Percentiles rank a stretch among this genome's conserved stretches.
Conservation (phyloP, 2,797 vertebrate species). For the Remorina albescens region DNA sequence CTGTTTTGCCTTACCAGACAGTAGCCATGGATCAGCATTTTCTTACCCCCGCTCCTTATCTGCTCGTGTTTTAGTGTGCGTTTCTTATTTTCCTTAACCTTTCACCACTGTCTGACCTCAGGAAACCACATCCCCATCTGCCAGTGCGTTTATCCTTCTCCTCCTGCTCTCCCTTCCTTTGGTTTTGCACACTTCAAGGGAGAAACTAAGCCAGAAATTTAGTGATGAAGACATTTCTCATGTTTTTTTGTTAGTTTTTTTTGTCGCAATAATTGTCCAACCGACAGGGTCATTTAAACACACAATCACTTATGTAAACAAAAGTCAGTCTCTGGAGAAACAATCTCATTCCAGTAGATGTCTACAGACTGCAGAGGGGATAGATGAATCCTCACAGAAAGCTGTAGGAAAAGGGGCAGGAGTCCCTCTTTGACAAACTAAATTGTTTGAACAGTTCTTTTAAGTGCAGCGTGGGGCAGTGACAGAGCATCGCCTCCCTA, state of each 20-base stretch:
- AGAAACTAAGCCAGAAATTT: too few species aligned
- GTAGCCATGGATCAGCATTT: conserved; percentile 81
- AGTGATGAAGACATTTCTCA: too few species aligned
- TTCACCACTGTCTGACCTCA: conserved; percentile 66
- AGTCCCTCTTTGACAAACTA: conserved; percentile 74
- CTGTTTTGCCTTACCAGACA: conserved; percentile 81
- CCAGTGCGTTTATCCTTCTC: conserved; percentile 26
- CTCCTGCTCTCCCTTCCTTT: conserved; percentile 9
- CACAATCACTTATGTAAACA: conserved; percentile 72
- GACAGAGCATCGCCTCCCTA: conserved; percentile 65
- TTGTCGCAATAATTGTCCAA: conserved; percentile 42
- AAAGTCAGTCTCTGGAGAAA: conserved; percentile 55
- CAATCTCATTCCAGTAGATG: conserved; percentile 56
- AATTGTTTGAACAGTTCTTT: conserved; percentile 77
- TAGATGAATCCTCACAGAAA: conserved; percentile 60
- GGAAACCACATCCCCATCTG: conserved; percentile 70
- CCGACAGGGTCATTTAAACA: conserved; percentile 61
- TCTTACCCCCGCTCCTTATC: conserved; percentile 61
- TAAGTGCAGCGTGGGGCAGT: conserved; percentile 76
- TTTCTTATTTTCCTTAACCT: conserved; percentile 77
- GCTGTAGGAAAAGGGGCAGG: conserved; percentile 73
- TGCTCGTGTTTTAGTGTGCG: conserved; percentile 42
- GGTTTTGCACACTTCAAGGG: conserved; percentile 15
- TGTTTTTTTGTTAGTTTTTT: too few species aligned
- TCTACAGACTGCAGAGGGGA: conserved; percentile 64